Conservation (phyloP, 2,797 vertebrate species). For the Enteromius fasciolatus region DNA sequence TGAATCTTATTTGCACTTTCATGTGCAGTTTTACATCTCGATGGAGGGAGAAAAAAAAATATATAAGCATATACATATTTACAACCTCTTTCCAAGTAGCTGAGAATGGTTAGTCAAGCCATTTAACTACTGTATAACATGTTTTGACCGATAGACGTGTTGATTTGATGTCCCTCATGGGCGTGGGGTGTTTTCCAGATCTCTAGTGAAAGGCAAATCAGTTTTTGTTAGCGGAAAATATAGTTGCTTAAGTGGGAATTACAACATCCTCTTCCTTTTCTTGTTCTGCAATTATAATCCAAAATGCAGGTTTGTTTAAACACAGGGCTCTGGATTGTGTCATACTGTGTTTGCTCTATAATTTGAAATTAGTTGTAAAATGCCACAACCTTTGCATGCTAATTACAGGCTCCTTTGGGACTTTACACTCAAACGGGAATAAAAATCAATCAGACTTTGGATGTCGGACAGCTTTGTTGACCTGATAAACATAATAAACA, state of each 20-base stretch:
- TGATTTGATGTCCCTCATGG: conserved; percentile 42
- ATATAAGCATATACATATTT: not conserved
- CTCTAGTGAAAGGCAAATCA: conserved; percentile 57
- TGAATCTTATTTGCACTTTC: not conserved
- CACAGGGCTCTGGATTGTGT: conserved; percentile 57
- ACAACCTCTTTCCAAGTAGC: not conserved
- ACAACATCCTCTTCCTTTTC: conserved; percentile 64
- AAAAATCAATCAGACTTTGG: conserved; percentile 13
- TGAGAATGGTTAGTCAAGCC: not conserved
- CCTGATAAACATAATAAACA: conserved; percentile 1
- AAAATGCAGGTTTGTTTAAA: conserved; percentile 63
- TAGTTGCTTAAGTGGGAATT: conserved; percentile 60
- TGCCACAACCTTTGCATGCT: conserved; percentile 53
- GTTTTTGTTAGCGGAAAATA: conserved; percentile 59
- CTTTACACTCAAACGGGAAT: conserved; percentile 28
- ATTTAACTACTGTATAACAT: conserved; percentile 28
- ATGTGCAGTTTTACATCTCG: not conserved
- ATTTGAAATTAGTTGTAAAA: conserved; percentile 67
- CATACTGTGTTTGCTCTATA: conserved; percentile 60
- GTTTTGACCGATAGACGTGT: conserved; percentile 52
- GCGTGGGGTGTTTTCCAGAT: conserved; percentile 59
- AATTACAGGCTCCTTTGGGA: conserved; percentile 44
- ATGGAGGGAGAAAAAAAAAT: not conserved
- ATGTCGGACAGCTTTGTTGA: conserved; percentile 13
- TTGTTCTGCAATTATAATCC: conserved; percentile 65